Percentiles rank a stretch among this genome's conserved stretches.
phyloP scores from a whole-genome alignment of 2,113 vertebrate genomes.

The Hyaena hyaena region DNA sequence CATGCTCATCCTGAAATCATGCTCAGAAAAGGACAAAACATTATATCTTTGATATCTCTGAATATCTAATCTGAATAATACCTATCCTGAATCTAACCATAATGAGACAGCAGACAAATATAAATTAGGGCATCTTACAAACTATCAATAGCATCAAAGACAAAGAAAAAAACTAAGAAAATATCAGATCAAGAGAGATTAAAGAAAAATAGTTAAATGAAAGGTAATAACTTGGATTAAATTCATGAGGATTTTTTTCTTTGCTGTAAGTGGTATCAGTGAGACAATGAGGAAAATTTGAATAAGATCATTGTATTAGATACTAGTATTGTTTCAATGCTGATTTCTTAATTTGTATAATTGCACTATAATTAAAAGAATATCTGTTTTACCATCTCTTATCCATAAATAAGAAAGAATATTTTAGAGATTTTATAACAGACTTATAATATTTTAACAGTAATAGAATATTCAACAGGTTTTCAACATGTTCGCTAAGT shows the following conservation, averaged over 20 bases:
- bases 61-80: too few species aligned
- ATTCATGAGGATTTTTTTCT: neutral
- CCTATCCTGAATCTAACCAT: too few species aligned
- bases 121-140: neutral
- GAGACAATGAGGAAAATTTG: neutral
- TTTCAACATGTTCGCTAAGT: neutral
- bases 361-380: neutral
- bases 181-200: neutral
- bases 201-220: neutral
- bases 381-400: neutral
- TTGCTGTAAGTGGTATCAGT: neutral
- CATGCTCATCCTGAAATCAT: neutral
- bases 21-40: neutral
- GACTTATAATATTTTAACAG: neutral
- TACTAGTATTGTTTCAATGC: neutral
- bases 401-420: neutral
- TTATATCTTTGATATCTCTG: accelerated
- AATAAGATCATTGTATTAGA: neutral
- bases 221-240: neutral
- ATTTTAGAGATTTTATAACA: neutral
- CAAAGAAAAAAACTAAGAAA: neutral
- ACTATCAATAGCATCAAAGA: neutral
- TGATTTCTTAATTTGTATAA: neutral
- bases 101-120: neutral
- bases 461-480: neutral